Percentiles rank a stretch among this genome's conserved stretches.
These are phyloP conservation scores for Rachycentron canadum DNA, from an alignment of 2,797 vertebrate species.

Conservation along the genomic window DNA sequence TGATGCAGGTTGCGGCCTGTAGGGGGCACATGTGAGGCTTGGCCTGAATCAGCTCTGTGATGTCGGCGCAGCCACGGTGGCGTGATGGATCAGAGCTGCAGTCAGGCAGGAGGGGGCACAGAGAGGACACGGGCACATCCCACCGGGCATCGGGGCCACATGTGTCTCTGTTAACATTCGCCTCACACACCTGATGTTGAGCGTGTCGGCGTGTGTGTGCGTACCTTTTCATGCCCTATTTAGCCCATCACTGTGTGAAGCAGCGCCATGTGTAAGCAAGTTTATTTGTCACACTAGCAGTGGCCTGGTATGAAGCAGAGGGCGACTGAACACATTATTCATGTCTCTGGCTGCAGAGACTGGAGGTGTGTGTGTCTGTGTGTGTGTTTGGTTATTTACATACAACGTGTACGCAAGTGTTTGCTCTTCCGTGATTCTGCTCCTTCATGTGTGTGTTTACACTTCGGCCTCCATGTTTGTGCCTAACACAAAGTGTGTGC, in stretches of 20 bases:
- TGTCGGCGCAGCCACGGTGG: not conserved
- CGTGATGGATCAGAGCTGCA: slow-evolving; percentile 21
- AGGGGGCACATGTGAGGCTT: not conserved
- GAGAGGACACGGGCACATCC: slow-evolving; percentile 70
- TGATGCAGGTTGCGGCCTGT: not conserved
- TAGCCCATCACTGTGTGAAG: slow-evolving; percentile 72
- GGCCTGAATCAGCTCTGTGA: not conserved
- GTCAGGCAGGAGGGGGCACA: slow-evolving; percentile 60
- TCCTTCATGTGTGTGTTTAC: slow-evolving; percentile 54
- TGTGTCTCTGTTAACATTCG: slow-evolving; percentile 74
- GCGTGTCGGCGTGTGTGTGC: slow-evolving; percentile 32
- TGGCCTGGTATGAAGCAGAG: slow-evolving; percentile 58
- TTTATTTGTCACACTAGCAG: slow-evolving; percentile 75
- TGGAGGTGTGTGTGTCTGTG: slow-evolving; percentile 31
- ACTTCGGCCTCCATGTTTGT: slow-evolving; percentile 38
- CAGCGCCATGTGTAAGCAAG: slow-evolving; percentile 69
- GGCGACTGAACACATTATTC: slow-evolving; percentile 54
- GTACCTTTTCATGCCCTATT: slow-evolving; percentile 81
- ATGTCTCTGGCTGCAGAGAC: slow-evolving; percentile 21
- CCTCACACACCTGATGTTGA: slow-evolving; percentile 76
- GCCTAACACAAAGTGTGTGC: slow-evolving; percentile 19
- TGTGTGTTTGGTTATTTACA: slow-evolving; percentile 34
- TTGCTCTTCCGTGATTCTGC: slow-evolving; percentile 36
- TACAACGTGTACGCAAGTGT: slow-evolving; percentile 32
- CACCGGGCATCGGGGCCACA: slow-evolving; percentile 72